Conservation (phyloP, 2,888 invertebrate genomes). For the Catocala sponsa region DNA sequence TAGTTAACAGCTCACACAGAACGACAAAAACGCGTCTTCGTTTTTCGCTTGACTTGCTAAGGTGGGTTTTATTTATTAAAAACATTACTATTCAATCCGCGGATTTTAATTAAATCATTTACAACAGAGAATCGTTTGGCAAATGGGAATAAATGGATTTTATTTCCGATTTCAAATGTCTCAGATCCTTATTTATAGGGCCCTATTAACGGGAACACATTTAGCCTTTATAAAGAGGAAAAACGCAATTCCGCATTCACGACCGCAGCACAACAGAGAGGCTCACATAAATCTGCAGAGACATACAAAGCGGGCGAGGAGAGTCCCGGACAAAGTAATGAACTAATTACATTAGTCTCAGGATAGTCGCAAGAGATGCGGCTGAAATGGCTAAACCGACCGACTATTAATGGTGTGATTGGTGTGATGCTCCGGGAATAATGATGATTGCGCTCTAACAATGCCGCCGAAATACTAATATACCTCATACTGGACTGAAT, state of each 20-base stretch:
- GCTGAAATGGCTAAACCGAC: slow-evolving; percentile 71
- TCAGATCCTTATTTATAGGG: slow-evolving; percentile 56
- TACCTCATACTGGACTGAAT: slow-evolving; percentile 17
- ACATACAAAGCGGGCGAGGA: slow-evolving; percentile 69
- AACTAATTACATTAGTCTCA: slow-evolving; percentile 84
- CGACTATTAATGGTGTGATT: slow-evolving; percentile 67
- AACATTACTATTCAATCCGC: slow-evolving; percentile 37
- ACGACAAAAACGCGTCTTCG: slow-evolving; percentile 62
- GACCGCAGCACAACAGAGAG: slow-evolving; percentile 69
- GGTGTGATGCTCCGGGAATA: slow-evolving; percentile 61
- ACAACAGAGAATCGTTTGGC: slow-evolving; percentile 17
- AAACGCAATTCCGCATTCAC: slow-evolving; percentile 69
- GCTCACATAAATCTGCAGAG: slow-evolving; percentile 76
- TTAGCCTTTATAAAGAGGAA: slow-evolving; percentile 62
- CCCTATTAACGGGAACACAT: slow-evolving; percentile 59
- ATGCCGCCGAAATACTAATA: slow-evolving; percentile 46
- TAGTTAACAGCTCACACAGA: slow-evolving; percentile 60
- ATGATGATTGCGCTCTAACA: slow-evolving; percentile 62
- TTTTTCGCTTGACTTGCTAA: slow-evolving; percentile 58
- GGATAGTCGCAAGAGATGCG: slow-evolving; percentile 66
- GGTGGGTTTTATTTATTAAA: slow-evolving; percentile 40
- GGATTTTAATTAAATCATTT: slow-evolving; percentile 43
- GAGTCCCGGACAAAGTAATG: slow-evolving; percentile 79
- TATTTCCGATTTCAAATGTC: slow-evolving; percentile 49
- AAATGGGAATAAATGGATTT: slow-evolving; percentile 36